Percentiles rank a stretch among this genome's conserved stretches.
These are phyloP conservation scores for Ctenosaura bakeri DNA, from an alignment of 2,797 vertebrate species.

Conservation along the genomic window DNA sequence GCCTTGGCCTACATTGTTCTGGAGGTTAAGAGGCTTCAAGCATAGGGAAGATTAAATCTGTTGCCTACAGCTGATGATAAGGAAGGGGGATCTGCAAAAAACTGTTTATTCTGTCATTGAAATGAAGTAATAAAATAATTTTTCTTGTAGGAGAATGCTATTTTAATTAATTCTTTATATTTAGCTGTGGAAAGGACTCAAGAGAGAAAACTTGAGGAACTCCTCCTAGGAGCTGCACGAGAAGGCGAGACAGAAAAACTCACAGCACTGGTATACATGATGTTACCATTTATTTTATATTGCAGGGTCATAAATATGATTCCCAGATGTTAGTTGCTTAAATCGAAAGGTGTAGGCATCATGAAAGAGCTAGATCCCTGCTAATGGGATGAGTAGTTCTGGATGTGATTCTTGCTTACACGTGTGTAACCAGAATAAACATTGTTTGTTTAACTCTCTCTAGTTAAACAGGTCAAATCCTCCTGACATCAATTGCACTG, in stretches of 20 bases:
- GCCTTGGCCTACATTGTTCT: neutral
- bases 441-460: conserved; percentile 31
- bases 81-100: neutral
- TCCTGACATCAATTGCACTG: conserved; percentile 89
- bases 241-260: conserved; percentile 86
- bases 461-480: conserved; percentile 86
- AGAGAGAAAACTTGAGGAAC: conserved; percentile 86
- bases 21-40: neutral
- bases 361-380: neutral
- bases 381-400: neutral
- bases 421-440: neutral
- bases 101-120: neutral
- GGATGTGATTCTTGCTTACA: neutral
- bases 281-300: neutral
- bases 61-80: neutral
- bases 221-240: conserved; percentile 88
- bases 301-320: neutral
- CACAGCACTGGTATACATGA: conserved; percentile 85
- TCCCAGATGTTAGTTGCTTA: neutral
- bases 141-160: conserved; percentile 1
- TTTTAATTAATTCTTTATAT: conserved; percentile 7
- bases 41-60: neutral
- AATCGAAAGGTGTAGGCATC: neutral
- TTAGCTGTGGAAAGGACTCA: conserved; percentile 92
- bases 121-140: neutral